These are phyloP conservation scores for Euleptes europaea DNA, from an alignment of 2,113 vertebrate species.

Conservation along the genomic window DNA sequence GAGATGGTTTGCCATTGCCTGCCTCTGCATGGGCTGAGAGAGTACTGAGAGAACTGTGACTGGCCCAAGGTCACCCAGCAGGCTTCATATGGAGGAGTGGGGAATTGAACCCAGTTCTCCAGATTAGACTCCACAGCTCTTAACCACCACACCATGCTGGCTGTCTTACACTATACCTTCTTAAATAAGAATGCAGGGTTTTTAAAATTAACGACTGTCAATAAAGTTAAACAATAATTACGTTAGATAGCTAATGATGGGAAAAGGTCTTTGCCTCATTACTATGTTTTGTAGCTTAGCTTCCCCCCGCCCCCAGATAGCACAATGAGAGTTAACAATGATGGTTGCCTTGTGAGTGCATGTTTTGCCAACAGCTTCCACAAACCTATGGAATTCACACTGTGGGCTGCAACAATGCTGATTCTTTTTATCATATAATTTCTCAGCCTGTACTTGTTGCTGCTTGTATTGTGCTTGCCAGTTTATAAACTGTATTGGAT, in stretches of 20 bases:
- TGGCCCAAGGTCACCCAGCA: too few species aligned
- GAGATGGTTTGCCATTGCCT: too few species aligned
- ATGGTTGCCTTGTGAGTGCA: conserved; percentile 3
- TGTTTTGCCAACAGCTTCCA: conserved; percentile 40
- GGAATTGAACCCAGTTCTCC: too few species aligned
- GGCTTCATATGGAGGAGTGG: too few species aligned
- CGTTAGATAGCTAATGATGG: background rate
- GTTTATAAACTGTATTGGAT: background rate
- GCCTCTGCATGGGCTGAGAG: too few species aligned
- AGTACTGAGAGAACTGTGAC: too few species aligned
- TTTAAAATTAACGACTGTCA: background rate
- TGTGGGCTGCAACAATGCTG: conserved; percentile 16
- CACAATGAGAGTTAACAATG: conserved; percentile 9
- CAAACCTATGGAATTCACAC: conserved; percentile 25
- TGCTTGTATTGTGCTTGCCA: conserved; percentile 21
- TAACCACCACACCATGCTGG: too few species aligned
- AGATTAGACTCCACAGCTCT: too few species aligned
- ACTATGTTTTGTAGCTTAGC: background rate
- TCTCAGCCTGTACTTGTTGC: conserved; percentile 13
- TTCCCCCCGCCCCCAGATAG: background rate
- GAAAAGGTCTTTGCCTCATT: background rate
- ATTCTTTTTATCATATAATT: conserved; percentile 31
- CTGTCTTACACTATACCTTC: background rate
- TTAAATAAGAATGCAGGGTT: background rate
- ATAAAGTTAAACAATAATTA: background rate